Percentiles rank a stretch among this genome's conserved stretches.
Conservation (phyloP, 2,797 vertebrate genomes). For the Cossypha niveicapilla region DNA sequence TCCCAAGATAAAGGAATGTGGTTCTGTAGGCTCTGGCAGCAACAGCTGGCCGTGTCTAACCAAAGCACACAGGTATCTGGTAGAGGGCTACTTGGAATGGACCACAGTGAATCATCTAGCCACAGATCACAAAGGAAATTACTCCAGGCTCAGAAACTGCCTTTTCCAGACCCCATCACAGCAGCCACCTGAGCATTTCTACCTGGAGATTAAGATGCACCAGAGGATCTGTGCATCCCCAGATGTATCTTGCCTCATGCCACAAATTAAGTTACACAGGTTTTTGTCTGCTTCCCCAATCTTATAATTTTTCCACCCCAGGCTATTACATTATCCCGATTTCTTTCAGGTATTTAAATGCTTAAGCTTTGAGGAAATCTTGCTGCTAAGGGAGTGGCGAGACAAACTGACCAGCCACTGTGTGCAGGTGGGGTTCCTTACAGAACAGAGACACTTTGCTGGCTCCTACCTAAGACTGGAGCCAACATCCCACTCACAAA, state of each 20-base stretch:
- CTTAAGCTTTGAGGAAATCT: not conserved
- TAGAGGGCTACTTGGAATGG: not conserved
- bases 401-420: not conserved
- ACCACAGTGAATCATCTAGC: not conserved
- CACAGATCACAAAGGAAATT: not conserved
- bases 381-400: not conserved
- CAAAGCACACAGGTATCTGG: not conserved
- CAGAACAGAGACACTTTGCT: not conserved
- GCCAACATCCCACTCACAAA: not conserved
- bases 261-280: not conserved
- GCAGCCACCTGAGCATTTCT: not conserved
- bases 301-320: not conserved
- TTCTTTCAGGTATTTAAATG: not conserved
- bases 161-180: not conserved
- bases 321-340: not conserved
- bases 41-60: not conserved
- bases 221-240: not conserved
- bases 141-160: conserved; percentile 32
- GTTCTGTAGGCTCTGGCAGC: not conserved
- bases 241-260: not conserved
- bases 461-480: not conserved
- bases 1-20: not conserved
- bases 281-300: not conserved
- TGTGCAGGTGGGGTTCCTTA: not conserved
- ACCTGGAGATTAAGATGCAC: not conserved